Conservation (phyloP, 2,113 vertebrate species). For the Microcebus lehilahytsara region DNA sequence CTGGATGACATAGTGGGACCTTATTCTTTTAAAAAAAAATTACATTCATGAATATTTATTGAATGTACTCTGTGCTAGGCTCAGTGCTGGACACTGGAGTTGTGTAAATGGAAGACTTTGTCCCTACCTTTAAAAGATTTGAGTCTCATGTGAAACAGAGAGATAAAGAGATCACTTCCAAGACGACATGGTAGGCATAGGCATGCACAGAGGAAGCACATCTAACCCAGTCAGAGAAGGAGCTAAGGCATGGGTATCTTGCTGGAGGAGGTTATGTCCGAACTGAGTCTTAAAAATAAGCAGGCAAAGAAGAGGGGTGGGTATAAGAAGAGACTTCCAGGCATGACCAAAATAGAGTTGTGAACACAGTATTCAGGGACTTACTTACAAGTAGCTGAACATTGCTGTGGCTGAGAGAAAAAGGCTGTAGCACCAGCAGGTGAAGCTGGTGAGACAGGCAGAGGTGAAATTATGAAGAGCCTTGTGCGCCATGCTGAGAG, state of each 20-base stretch:
- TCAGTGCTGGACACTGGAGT: neutral
- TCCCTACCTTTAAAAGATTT: neutral
- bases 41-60: neutral
- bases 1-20: neutral
- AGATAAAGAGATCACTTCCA: neutral
- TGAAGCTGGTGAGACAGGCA: neutral
- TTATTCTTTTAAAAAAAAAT: neutral
- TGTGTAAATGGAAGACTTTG: neutral
- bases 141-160: neutral
- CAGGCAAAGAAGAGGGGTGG: neutral
- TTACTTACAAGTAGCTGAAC: neutral
- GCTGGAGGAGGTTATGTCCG: neutral
- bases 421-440: neutral
- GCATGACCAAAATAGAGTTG: neutral
- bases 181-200: neutral
- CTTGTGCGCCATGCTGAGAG: neutral
- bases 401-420: neutral
- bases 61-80: neutral
- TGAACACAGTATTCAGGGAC: neutral
- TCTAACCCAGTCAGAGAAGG: neutral
- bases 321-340: neutral
- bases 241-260: neutral
- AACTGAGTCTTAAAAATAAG: neutral
- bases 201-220: neutral
- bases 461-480: neutral